Percentiles rank a stretch among this genome's conserved stretches.
phyloP scores from a whole-genome alignment of 1,140 invertebrate species.

The Mylabris phalerata region DNA sequence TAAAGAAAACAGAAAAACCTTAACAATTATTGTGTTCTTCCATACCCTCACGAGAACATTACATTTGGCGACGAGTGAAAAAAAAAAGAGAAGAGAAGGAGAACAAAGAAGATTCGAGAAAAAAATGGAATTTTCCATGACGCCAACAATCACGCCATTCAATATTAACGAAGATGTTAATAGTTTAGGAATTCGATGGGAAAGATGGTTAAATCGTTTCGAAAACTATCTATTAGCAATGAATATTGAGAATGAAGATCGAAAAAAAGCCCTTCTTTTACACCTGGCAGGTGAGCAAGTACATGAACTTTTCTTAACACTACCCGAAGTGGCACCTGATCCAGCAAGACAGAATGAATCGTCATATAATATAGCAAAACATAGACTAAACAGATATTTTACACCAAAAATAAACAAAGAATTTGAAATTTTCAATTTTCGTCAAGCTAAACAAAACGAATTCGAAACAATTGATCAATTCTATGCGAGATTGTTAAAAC shows the following conservation, averaged over 20 bases:
- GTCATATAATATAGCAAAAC: neutral
- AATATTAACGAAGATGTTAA: too few relatives aligned
- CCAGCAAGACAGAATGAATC: neutral
- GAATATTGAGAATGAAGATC: neutral
- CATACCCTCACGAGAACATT: too few relatives aligned
- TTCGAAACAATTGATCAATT: constrained; percentile 5
- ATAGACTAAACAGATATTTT: neutral
- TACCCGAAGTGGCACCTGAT: neutral
- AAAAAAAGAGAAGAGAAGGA: neutral
- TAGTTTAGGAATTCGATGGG: neutral
- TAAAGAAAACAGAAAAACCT: too few relatives aligned
- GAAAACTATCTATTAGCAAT: neutral
- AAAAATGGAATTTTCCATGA: neutral
- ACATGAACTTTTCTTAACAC: neutral
- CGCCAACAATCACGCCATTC: too few relatives aligned
- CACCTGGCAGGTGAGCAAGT: neutral
- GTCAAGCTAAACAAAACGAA: neutral
- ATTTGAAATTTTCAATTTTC: constrained; percentile 1
- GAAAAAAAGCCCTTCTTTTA: neutral
- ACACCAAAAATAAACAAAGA: neutral
- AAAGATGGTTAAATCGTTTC: neutral
- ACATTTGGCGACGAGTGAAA: neutral
- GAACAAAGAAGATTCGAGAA: neutral
- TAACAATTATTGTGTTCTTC: too few relatives aligned
- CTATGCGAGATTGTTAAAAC: constrained; percentile 1